These are phyloP conservation scores for Trichopria drosophilae DNA, from an alignment of 2,888 invertebrate genomes.

Conservation along the genomic window DNA sequence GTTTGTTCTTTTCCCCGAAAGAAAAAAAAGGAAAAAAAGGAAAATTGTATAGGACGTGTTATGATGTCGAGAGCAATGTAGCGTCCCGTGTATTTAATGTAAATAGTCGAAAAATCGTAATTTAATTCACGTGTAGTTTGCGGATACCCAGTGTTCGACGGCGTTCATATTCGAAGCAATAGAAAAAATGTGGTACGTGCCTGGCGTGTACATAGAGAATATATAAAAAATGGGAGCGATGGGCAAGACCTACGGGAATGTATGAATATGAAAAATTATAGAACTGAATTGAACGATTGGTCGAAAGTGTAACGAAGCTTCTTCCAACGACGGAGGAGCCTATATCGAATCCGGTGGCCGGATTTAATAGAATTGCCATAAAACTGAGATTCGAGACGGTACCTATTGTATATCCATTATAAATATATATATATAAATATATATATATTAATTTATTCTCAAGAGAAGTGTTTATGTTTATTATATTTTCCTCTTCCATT, in stretches of 20 bases:
- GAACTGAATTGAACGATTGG: no score
- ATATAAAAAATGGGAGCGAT: constrained; percentile 24
- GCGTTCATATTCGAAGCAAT: constrained; percentile 55
- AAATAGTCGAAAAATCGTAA: constrained; percentile 49
- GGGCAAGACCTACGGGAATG: constrained; percentile 28
- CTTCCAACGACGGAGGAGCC: constrained; percentile 37
- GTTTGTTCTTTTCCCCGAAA: constrained; percentile 12
- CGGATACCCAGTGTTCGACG: constrained; percentile 51
- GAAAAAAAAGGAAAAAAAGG: constrained; percentile 34
- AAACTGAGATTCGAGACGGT: constrained; percentile 52
- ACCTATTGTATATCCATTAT: constrained; percentile 57
- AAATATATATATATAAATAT: no score
- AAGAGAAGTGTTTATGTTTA: constrained; percentile 41
- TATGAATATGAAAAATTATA: constrained; percentile 17
- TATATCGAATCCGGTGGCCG: constrained; percentile 31
- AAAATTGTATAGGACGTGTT: constrained; percentile 21
- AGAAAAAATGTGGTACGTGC: constrained; percentile 34
- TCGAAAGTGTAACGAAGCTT: constrained; percentile 32
- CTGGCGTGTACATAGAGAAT: constrained; percentile 43
- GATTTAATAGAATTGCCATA: constrained; percentile 44
- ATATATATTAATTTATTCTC: constrained; percentile 60
- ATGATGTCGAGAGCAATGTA: constrained; percentile 25
- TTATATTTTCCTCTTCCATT: constrained; percentile 8
- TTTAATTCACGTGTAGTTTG: constrained; percentile 44
- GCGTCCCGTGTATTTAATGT: constrained; percentile 51